Evolutionary conservation across 2,888 invertebrate species (phyloP).

Genomic region (Pyralis farinalis): DNA sequence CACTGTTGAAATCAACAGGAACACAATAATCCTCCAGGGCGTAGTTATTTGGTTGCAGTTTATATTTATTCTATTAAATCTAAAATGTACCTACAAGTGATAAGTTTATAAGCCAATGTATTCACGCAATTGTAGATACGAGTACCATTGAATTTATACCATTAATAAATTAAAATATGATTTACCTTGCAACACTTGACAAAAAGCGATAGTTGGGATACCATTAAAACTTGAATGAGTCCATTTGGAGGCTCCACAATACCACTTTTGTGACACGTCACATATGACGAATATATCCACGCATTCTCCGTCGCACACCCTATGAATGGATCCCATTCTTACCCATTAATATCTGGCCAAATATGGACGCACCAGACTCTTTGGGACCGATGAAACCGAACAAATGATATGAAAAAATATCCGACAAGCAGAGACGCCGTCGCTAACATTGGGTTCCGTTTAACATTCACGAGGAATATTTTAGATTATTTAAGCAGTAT

Average conservation of each 20-base stretch:
- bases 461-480: no score
- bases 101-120: no score
- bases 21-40: no score
- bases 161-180: constrained; percentile 14
- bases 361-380: constrained; percentile 53
- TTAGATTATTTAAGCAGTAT: no score
- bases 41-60: no score
- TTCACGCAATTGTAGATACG: no score
- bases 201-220: constrained; percentile 16
- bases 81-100: no score
- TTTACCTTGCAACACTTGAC: constrained; percentile 7
- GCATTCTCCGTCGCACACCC: constrained; percentile 27
- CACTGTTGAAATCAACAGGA: no score
- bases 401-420: constrained; percentile 34
- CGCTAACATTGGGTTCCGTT: no score
- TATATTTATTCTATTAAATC: no score
- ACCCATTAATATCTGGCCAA: constrained; percentile 49
- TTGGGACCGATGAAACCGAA: constrained; percentile 60
- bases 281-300: constrained; percentile 36
- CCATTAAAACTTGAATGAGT: constrained; percentile 17
- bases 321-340: constrained; percentile 42
- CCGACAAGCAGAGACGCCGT: no score
- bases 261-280: constrained; percentile 19
- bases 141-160: background rate
- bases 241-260: constrained; percentile 16